These are phyloP conservation scores for Holothuria scabra DNA, from an alignment of 53 echinoderm and acorn worm genomes.

Conservation along the genomic window DNA sequence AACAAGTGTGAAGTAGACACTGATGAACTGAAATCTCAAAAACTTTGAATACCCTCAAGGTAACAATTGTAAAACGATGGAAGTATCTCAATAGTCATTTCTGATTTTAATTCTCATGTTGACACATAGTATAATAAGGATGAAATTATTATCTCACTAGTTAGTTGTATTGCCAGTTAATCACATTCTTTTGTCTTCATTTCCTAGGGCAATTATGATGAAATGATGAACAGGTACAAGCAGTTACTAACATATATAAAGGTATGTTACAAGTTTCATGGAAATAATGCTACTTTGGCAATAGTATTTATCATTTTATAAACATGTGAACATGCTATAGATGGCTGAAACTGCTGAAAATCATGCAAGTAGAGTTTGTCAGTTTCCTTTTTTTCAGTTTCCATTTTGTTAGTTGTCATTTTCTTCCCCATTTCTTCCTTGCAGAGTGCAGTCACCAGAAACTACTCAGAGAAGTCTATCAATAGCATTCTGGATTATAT, in stretches of 20 bases:
- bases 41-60: too few species aligned
- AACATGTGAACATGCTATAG: too few species aligned
- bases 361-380: too few species aligned
- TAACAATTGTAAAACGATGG: too few species aligned
- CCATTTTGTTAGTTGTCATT: not conserved
- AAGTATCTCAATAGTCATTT: too few species aligned
- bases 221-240: slow-evolving; percentile 99
- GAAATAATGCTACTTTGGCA: too few species aligned
- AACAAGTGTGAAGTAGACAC: too few species aligned
- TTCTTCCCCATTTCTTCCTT: not conserved
- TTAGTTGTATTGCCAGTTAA: not conserved
- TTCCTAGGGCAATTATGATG: slow-evolving; percentile 90
- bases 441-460: slow-evolving; percentile 99
- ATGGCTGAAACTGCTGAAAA: too few species aligned
- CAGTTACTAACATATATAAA: slow-evolving; percentile 97
- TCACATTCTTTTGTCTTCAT: slow-evolving; percentile 13
- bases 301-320: too few species aligned
- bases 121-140: too few species aligned
- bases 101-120: too few species aligned
- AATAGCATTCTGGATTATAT: slow-evolving; percentile 98
- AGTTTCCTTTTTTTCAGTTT: not conserved
- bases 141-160: not conserved
- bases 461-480: slow-evolving; percentile 99
- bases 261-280: slow-evolving; percentile 54
- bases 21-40: too few species aligned